phyloP scores from a whole-genome alignment of 2,888 invertebrate genomes.

The Phengaris arion region DNA sequence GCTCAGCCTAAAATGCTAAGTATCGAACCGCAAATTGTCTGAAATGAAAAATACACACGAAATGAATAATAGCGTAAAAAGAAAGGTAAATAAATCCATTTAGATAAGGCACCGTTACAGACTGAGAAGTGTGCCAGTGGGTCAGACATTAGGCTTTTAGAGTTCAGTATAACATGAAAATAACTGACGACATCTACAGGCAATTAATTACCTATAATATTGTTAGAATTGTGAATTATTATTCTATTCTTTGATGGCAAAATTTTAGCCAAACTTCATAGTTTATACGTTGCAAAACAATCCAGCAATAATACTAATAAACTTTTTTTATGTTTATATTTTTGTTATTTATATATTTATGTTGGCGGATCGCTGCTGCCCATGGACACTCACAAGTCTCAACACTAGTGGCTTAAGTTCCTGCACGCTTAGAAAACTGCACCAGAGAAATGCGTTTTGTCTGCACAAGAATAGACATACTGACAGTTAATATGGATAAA shows the following conservation, averaged over 20 bases:
- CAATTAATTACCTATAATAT: background rate
- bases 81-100: conserved; percentile 19
- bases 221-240: background rate
- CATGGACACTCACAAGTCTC: no score
- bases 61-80: conserved; percentile 15
- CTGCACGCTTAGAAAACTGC: no score
- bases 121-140: conserved; percentile 22
- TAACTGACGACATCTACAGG: conserved; percentile 6
- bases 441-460: no score
- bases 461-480: no score
- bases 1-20: background rate
- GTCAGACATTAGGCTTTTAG: conserved; percentile 11
- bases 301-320: no score
- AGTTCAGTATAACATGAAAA: background rate
- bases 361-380: no score
- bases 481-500: no score
- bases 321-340: no score
- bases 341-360: no score
- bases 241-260: background rate
- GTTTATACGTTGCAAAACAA: no score
- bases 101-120: conserved; percentile 15
- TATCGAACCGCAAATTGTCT: background rate
- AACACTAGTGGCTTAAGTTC: no score
- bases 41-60: background rate
- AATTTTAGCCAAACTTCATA: no score